Evolutionary conservation across 2,797 vertebrate genomes (phyloP).

Genomic region (Nannoperca australis): DNA sequence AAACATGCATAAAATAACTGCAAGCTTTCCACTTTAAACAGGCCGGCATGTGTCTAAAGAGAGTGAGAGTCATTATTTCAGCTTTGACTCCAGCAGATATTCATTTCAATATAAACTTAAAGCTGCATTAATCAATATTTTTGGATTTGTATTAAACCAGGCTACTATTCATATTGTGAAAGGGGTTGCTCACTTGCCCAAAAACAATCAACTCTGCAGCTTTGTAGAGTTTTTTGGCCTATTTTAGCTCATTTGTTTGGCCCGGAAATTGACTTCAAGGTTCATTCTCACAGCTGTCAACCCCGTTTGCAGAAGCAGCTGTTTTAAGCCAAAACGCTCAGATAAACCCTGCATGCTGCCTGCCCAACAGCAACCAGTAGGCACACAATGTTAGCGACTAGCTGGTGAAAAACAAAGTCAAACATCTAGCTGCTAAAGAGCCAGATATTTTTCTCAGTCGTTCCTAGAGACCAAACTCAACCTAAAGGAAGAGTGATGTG

Average conservation of each 20-base stretch:
- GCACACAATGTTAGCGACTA: neutral
- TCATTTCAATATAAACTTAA: slow-evolving; percentile 29
- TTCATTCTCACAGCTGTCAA: neutral
- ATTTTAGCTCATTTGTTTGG: neutral
- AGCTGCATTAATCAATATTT: slow-evolving; percentile 39
- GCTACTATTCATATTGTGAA: neutral
- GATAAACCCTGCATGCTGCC: neutral
- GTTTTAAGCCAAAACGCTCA: neutral
- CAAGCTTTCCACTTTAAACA: slow-evolving; percentile 24
- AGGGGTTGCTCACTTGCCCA: neutral
- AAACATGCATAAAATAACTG: slow-evolving; percentile 30
- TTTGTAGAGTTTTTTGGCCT: neutral
- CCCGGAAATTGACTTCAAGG: neutral
- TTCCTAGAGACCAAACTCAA: slow-evolving; percentile 19
- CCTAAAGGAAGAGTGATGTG: neutral
- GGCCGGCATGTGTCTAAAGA: slow-evolving; percentile 8
- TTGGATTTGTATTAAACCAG: neutral
- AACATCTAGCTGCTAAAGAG: neutral
- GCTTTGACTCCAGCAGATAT: slow-evolving; percentile 8
- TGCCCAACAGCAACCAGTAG: neutral
- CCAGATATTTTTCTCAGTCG: neutral
- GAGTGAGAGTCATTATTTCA: neutral
- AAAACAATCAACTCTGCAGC: neutral
- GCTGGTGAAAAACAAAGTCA: neutral
- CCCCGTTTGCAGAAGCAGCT: neutral